Conservation (phyloP, 2,797 vertebrate genomes). For the Eospalax fontanierii region DNA sequence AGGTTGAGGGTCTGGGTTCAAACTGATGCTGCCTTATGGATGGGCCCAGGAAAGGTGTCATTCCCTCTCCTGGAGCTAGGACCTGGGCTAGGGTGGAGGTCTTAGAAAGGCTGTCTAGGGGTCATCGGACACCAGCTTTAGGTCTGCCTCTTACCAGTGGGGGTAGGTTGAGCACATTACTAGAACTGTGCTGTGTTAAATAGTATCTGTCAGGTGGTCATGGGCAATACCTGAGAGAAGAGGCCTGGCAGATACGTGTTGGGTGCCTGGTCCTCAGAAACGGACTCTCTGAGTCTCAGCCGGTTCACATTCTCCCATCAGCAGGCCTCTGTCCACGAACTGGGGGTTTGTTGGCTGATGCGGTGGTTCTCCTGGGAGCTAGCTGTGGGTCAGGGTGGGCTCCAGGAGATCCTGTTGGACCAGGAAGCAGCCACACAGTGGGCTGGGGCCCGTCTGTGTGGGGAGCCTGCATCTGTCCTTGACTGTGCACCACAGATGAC, state of each 20-base stretch:
- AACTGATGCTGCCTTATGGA: background rate
- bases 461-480: background rate
- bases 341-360: background rate
- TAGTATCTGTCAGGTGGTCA: fast-evolving
- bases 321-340: background rate
- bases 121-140: background rate
- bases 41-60: background rate
- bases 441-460: background rate
- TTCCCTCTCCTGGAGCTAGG: background rate
- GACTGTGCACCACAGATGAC: constrained; percentile 92
- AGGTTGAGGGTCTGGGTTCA: background rate
- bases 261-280: background rate
- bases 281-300: fast-evolving
- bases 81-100: too few species aligned
- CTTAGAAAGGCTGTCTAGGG: background rate
- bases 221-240: fast-evolving
- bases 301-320: background rate
- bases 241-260: background rate
- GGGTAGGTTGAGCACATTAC: background rate
- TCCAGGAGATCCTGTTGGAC: background rate
- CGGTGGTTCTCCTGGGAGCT: background rate
- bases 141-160: fast-evolving
- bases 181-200: fast-evolving
- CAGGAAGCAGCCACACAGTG: background rate
- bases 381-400: background rate